phyloP scores from a whole-genome alignment of 2,113 vertebrate genomes.

The Lota lota region DNA sequence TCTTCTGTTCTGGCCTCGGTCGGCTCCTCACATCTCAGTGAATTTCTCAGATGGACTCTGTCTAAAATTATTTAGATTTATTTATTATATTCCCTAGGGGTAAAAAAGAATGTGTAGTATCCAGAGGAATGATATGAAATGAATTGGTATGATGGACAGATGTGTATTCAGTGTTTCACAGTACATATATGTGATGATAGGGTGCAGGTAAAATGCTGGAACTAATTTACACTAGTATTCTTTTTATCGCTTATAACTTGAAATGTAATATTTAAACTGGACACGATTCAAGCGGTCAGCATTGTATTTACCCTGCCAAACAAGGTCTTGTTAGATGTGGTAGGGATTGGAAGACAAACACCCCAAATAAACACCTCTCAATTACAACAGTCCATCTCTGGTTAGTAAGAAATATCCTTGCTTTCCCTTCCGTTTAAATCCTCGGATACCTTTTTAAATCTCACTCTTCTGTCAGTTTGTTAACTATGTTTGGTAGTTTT shows the following conservation, averaged over 20 bases:
- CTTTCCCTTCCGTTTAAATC: too few relatives aligned
- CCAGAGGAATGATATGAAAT: conserved; percentile 17
- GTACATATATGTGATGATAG: neutral
- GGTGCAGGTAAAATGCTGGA: conserved; percentile 21
- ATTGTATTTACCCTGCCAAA: too few relatives aligned
- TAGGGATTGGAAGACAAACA: too few relatives aligned
- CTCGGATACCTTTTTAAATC: too few relatives aligned
- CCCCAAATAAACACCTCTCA: too few relatives aligned
- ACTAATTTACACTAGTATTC: neutral
- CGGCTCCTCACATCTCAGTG: conserved; percentile 39
- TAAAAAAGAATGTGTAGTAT: conserved; percentile 17
- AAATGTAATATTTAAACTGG: too few relatives aligned
- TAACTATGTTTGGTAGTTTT: neutral
- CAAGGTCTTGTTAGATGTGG: too few relatives aligned
- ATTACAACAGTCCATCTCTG: too few relatives aligned
- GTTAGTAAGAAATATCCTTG: too few relatives aligned
- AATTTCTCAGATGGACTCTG: conserved; percentile 50
- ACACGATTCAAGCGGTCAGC: too few relatives aligned
- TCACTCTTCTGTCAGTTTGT: too few relatives aligned
- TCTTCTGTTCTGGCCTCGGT: conserved; percentile 49
- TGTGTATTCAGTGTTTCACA: conserved; percentile 17
- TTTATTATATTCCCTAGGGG: conserved; percentile 44
- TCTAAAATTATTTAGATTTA: conserved; percentile 43
- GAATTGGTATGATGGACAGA: conserved; percentile 8
- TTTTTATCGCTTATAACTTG: too few relatives aligned